phyloP scores from a whole-genome alignment of 2,888 invertebrate genomes.

The Anaspis maculata region DNA sequence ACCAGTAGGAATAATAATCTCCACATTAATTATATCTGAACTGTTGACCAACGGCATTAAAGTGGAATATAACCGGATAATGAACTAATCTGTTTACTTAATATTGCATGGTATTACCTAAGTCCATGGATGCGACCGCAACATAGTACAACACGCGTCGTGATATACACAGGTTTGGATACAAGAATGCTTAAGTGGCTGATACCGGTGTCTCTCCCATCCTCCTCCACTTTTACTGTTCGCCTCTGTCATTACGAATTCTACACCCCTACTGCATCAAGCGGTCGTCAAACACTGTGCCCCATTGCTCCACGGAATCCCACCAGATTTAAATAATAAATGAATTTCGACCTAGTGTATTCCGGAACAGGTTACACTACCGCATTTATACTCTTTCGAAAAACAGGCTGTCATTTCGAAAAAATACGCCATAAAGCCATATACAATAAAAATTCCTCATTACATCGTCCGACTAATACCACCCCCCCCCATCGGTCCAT shows the following conservation, averaged over 20 bases:
- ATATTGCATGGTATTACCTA: constrained; percentile 32
- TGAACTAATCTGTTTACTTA: constrained; percentile 38
- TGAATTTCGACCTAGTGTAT: constrained; percentile 19
- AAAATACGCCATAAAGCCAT: constrained; percentile 8
- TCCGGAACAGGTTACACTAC: constrained; percentile 18
- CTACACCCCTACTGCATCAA: constrained; percentile 19
- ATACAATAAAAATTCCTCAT: no score
- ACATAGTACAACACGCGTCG: constrained; percentile 12
- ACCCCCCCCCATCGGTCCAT: no score
- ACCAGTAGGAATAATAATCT: constrained; percentile 34
- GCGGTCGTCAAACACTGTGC: constrained; percentile 18
- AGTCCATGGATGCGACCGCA: constrained; percentile 22
- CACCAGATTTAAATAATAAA: constrained; percentile 22
- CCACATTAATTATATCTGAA: constrained; percentile 36
- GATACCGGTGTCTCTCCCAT: constrained; percentile 7
- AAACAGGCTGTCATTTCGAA: constrained; percentile 1
- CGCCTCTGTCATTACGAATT: constrained; percentile 18
- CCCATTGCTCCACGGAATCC: constrained; percentile 15
- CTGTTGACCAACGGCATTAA: constrained; percentile 38
- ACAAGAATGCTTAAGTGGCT: constrained; percentile 12
- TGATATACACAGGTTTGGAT: constrained; percentile 1
- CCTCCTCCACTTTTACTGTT: constrained; percentile 11
- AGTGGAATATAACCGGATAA: constrained; percentile 34
- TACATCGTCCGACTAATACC: no score
- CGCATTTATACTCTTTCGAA: no score